Base-by-base conservation (phyloP, 2,113 vertebrate genomes). In the Sylvilagus bachmani region DNA sequence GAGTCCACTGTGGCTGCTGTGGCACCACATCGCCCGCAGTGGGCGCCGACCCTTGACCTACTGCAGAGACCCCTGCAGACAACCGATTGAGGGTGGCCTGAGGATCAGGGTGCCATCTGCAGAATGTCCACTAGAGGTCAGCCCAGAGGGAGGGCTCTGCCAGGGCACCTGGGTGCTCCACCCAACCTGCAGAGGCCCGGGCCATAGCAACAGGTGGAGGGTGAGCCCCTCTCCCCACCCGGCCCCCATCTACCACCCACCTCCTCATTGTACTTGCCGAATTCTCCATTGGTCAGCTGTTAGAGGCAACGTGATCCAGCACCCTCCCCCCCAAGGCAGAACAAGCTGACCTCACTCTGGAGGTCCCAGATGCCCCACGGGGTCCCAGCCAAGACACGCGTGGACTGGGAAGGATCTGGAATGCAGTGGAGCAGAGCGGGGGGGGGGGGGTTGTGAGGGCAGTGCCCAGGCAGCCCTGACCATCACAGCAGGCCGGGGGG, bases 71-170 rank as follows among this genome's bases (percentile, higher is more conserved):
- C 17, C 9, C 24, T 17, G 5, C 3, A 88, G 38, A 67, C 27
- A 21, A 33, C 38, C 10, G 82, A 22, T 61, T 6, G 2, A 80
- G 53, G 49, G 75, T 27, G 64, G n/a, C 36, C 29, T 29, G 74
- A 93, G 36, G 51, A 22, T 44, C 38, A 10, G 1, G 74, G n/a
- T 14, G 22, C 58, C 77, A 53, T 96, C 85, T 77, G 22, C 53
- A 93, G 31, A 79, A 24, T 71, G 1, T 49, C 96, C 96, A 94
- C 93, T 95, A 97, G 97, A 96, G 95, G 97, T 81, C 96, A 96
- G 95, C 73, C 71, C 21, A 1, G 82, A 77, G 55, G 80, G 29
- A 29, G 24, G 36, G 14, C 58, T 70, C 85, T 13, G 29, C 49
- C 12, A 0, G 24, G 51, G 31, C 69, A 78, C 24, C 53, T 19